Evolutionary conservation across 1,140 invertebrate species (phyloP), one percentile per base, ranked within the genome.

Genomic region (Microplitis demolitor): DNA sequence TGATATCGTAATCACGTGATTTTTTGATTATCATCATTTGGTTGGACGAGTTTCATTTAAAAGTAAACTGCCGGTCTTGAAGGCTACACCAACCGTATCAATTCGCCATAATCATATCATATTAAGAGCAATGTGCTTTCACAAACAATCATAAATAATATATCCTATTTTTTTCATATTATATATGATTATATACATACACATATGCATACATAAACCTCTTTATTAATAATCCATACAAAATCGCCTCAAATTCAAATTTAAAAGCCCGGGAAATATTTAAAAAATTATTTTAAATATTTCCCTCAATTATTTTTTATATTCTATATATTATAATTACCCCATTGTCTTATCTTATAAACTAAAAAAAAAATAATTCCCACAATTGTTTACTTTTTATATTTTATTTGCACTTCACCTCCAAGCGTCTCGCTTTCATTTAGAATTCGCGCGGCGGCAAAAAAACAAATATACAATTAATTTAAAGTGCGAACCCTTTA

Each of bases 21-120:
- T 33, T 35, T 63, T 50, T 14, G 4, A 35, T 45, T 69, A 71
- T 71, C 69, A 63, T 71, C 60, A 39, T 54, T 71, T 71, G 31
- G 6, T 50, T 16, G 69, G 14, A 35, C 37, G 39, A 33, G 37
- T 61, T 70, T 61, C 37, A 45, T 45, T 45, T 45, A 45, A 13
- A 63, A 63, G 62, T 63, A 63, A 63, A 53, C 31, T 71, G 51
- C 50, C 61, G 60, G 61, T 37, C 9, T 62, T 61, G 50, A 61
- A 69, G 33, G 9, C 8, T 63, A 50, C 50, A 62, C 45, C 45
- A 37, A 64, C 45, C 69, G 69, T 71, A 54, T 39, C 68, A 24
- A 37, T 39, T 9, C 13, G 4, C n/a, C 6, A 37, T 39, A 37
- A 64, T 11, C 13, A 24, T 56, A 56, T 24, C 39, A 45, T 45